Base-by-base conservation (phyloP, 2,888 invertebrate species). In the Meteorus cinctellus region DNA sequence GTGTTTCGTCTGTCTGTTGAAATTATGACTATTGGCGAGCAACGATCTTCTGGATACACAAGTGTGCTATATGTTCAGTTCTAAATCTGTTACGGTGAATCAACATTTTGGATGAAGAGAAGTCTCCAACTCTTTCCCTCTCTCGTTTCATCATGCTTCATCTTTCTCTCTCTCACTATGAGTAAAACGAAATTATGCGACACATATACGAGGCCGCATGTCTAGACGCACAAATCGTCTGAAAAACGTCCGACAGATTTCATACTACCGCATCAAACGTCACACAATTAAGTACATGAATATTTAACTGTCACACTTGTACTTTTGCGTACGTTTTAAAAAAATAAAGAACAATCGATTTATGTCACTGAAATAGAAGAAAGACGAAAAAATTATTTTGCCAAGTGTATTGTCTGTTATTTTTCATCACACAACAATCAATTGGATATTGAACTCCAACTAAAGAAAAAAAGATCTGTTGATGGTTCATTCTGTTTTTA, bases 211-310 rank as follows among this genome's bases (percentile, higher is more conserved):
- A 73, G 72, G 77, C 73, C 78, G 72, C 77, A 80, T 81, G 87
- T 87, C 86, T 86, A 86, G 86, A 86, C 87, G 81, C 86, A 86
- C 86, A 87, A 87, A 87, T 86, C 84, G 84, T 79, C 80, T 77
- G 73, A 78, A 75, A 77, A 76, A 76, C 72, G 55, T 55, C 55
- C 81, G 77, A 81, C 81, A 78, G 78, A 76, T 51, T 34, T 70
- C 71, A 71, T 76, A 55, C 55, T 55, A 34, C n/a, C 63, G 34
- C 31, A 63, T 66, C 41, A 45, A 36, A 66, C 66, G 36, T 66
- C 66, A 66, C 24, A 41, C 36, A 45, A 66, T 66, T 66, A 41
- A 66, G 14, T 41, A 66, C 19, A 55, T 19, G 24, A 55, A 55
- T 55, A 55, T 55, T 55, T 19, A 55, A 55, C 55, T 8, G 55